A percentile compares a stretch with the other conserved stretches of the same genome.
phyloP scores from a whole-genome alignment of 2,888 invertebrate species.

The Andrena chrysosceles region DNA sequence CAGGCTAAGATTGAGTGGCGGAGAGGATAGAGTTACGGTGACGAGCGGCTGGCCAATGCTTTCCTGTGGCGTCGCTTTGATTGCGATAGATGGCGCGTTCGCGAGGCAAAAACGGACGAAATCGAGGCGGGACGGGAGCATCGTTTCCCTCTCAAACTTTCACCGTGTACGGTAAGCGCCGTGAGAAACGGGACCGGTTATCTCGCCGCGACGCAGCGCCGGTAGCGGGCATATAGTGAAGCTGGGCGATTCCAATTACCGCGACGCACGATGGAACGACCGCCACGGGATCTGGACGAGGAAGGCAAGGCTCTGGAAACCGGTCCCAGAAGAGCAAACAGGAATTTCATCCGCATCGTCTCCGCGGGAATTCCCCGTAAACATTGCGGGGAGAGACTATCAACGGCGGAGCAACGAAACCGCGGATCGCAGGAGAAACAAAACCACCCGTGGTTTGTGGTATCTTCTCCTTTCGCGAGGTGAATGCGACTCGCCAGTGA shows the following conservation, averaged over 20 bases:
- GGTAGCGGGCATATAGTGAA: background rate
- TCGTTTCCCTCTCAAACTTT: conserved; percentile 4
- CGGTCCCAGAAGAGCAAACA: background rate
- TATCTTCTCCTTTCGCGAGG: conserved; percentile 9
- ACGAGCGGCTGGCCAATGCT: conserved; percentile 50
- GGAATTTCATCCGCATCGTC: background rate
- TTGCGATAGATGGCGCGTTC: conserved; percentile 14
- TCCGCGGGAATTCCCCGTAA: background rate
- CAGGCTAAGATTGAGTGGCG: conserved; percentile 28
- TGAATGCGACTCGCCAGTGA: background rate
- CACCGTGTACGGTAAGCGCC: background rate
- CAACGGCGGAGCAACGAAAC: background rate
- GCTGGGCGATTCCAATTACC: background rate
- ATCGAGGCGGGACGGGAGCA: background rate
- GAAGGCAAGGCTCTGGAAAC: background rate
- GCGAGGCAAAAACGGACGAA: conserved; percentile 32
- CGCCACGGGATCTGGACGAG: no score
- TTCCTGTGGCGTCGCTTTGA: conserved; percentile 28
- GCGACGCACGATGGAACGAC: background rate
- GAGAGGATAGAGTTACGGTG: conserved; percentile 58
- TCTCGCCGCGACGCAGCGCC: no score
- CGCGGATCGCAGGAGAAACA: conserved; percentile 6
- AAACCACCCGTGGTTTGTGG: background rate
- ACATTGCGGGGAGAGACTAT: conserved; percentile 2
- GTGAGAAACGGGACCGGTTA: background rate